These are phyloP conservation scores for Geothlypis trichas DNA, from an alignment of 2,113 vertebrate species.

Conservation along the genomic window DNA sequence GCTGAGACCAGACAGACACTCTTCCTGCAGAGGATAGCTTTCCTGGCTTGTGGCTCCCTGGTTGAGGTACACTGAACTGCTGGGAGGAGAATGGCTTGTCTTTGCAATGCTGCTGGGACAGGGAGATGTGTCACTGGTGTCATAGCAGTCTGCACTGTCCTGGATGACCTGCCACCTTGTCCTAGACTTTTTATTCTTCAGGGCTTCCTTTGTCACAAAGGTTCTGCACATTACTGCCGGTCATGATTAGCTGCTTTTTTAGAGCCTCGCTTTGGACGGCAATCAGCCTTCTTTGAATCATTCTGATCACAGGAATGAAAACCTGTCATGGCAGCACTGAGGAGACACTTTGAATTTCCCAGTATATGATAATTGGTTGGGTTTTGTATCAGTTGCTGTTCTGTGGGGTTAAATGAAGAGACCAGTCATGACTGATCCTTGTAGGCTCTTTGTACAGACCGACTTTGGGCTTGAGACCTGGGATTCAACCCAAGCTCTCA, in stretches of 20 bases:
- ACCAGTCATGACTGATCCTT: background rate
- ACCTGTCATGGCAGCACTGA: background rate
- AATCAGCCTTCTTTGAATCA: background rate
- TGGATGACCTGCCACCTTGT: background rate
- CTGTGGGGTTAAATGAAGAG: background rate
- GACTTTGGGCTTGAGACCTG: background rate
- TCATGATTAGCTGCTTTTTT: background rate
- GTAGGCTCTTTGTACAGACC: background rate
- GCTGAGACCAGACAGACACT: background rate
- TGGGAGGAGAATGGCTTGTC: background rate
- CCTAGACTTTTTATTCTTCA: background rate
- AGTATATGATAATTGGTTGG: rapidly evolving
- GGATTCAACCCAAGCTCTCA: background rate
- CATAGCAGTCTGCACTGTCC: background rate
- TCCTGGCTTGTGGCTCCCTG: background rate
- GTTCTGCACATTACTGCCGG: background rate
- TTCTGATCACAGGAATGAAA: background rate
- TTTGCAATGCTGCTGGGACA: background rate
- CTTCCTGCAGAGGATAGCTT: background rate
- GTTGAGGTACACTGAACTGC: background rate
- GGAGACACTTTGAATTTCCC: background rate
- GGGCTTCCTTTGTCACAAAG: background rate
- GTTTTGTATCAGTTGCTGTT: background rate
- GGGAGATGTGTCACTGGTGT: background rate
- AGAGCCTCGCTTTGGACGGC: background rate